Conservation (phyloP, 2,113 vertebrate genomes). For the Ochotona curzoniae region DNA sequence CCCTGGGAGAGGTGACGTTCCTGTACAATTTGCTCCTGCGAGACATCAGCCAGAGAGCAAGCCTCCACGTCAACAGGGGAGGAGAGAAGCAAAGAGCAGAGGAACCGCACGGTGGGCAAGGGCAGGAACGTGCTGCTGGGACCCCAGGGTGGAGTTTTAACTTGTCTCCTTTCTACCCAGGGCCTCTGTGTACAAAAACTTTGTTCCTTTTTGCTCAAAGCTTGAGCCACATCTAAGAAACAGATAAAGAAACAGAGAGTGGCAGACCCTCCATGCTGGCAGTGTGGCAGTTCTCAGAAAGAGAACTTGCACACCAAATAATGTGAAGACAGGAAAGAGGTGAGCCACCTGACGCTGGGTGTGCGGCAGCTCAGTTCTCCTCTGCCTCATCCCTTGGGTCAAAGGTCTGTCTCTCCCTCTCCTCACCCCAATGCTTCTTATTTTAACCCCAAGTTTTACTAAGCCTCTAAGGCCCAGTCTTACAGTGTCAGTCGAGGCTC, state of each 20-base stretch:
- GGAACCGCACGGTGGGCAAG: fast-evolving
- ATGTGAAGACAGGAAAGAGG: background rate
- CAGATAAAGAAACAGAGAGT: too few relatives aligned
- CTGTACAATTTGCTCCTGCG: background rate
- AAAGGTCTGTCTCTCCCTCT: too few relatives aligned
- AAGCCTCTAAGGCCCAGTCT: background rate
- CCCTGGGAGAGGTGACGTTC: background rate
- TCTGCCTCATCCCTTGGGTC: background rate
- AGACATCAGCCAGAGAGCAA: background rate
- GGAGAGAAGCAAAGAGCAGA: background rate
- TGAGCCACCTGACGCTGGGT: fast-evolving
- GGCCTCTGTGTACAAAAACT: background rate
- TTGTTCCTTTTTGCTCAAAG: background rate
- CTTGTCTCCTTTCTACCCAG: too few relatives aligned
- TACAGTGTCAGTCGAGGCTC: background rate
- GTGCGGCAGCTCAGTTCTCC: fast-evolving
- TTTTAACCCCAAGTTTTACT: background rate
- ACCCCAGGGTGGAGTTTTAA: too few relatives aligned
- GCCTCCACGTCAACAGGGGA: too few relatives aligned
- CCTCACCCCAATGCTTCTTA: too few relatives aligned
- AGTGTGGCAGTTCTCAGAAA: background rate
- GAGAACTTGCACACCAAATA: background rate
- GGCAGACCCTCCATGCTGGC: fast-evolving
- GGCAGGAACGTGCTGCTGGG: too few relatives aligned
- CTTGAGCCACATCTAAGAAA: background rate